A percentile compares a stretch with the other conserved stretches of the same genome.
phyloP scores from a whole-genome alignment of 2,797 vertebrate genomes.

The Euphonia xanthogaster region DNA sequence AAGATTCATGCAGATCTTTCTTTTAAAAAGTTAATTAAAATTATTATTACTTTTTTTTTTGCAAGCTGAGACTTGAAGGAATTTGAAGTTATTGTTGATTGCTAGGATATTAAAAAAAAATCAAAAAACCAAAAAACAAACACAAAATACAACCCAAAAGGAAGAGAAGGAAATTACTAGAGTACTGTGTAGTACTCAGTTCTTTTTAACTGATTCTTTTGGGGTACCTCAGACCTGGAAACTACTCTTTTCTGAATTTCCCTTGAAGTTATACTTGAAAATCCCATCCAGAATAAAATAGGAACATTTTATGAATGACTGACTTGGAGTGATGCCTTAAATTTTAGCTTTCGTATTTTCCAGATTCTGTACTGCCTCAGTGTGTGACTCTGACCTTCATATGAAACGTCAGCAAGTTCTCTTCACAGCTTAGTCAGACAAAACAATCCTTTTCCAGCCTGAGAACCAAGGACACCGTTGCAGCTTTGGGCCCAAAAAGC shows the following conservation, averaged over 20 bases:
- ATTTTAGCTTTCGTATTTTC: background rate
- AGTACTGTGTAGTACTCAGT: background rate
- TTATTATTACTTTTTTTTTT: background rate
- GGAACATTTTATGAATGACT: background rate
- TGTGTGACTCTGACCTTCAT: background rate
- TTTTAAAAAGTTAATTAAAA: background rate
- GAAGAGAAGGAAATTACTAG: background rate
- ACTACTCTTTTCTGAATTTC: background rate
- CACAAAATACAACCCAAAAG: background rate
- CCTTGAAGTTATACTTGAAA: background rate
- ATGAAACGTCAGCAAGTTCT: background rate
- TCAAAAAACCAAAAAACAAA: rapidly evolving
- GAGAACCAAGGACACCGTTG: background rate
- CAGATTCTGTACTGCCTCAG: background rate
- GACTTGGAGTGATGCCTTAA: background rate
- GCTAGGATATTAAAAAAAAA: background rate
- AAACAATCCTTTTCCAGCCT: background rate
- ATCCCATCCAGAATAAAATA: background rate
- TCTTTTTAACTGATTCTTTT: background rate
- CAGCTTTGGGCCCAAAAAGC: background rate
- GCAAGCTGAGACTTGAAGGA: background rate
- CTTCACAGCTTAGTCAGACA: background rate
- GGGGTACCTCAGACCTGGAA: background rate
- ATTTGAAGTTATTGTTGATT: background rate
- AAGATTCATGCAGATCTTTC: background rate